Evolutionary conservation across 2,797 vertebrate genomes (phyloP).

Genomic region (Clarias pachynema): DNA sequence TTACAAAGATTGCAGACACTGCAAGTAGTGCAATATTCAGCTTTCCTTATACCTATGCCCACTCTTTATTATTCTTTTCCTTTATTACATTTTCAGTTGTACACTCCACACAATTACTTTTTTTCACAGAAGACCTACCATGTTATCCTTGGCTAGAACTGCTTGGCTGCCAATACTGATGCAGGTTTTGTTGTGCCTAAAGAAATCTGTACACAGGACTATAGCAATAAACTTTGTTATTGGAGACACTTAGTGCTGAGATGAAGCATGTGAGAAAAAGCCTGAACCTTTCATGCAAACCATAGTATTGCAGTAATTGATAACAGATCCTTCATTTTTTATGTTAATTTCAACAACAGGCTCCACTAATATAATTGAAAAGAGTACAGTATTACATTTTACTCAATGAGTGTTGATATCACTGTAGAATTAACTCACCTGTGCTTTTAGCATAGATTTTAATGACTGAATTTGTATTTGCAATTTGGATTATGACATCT

Average conservation of each 20-base stretch:
- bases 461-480: neutral
- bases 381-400: neutral
- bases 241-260: constrained; percentile 21
- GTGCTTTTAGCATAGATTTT: neutral
- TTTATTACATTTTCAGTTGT: constrained; percentile 45
- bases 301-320: constrained; percentile 22
- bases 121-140: constrained; percentile 36
- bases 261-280: constrained; percentile 39
- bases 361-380: constrained; percentile 9
- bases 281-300: constrained; percentile 32
- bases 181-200: constrained; percentile 64
- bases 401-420: neutral
- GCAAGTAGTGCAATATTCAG: constrained; percentile 52
- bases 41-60: constrained; percentile 40
- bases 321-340: constrained; percentile 26
- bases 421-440: neutral
- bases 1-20: constrained; percentile 11
- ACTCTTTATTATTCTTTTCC: constrained; percentile 54
- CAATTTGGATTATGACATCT: no score
- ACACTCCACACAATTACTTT: constrained; percentile 30
- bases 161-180: constrained; percentile 66
- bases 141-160: constrained; percentile 69
- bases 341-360: constrained; percentile 23
- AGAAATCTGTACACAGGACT: constrained; percentile 28
- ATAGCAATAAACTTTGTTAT: constrained; percentile 41